Percentiles rank a stretch among this genome's conserved stretches.
These are phyloP conservation scores for Drosophila tristis DNA, from an alignment of 1,140 invertebrate species.

Conservation along the genomic window DNA sequence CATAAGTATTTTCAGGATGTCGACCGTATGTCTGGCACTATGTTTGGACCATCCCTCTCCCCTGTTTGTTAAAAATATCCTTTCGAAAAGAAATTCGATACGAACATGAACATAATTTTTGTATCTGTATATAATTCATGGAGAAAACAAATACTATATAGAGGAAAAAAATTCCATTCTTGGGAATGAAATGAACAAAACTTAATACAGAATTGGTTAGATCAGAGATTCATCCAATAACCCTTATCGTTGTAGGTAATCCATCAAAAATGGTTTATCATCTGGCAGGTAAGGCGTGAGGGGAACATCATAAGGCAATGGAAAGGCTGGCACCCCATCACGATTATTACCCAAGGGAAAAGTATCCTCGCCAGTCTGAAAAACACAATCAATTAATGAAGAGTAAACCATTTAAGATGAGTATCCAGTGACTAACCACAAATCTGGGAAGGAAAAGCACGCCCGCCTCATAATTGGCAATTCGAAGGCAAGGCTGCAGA, in stretches of 20 bases:
- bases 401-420: no score
- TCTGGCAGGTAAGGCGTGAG: slow-evolving; percentile 86
- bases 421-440: slow-evolving; percentile 87
- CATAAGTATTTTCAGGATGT: no score
- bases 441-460: slow-evolving; percentile 94
- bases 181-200: neutral
- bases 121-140: no score
- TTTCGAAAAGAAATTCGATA: no score
- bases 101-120: no score
- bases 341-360: slow-evolving; percentile 83
- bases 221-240: neutral
- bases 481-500: slow-evolving; percentile 87
- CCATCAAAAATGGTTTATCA: slow-evolving; percentile 87
- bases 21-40: no score
- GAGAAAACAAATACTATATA: no score
- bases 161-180: no score
- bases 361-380: slow-evolving; percentile 79
- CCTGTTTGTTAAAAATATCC: no score
- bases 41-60: no score
- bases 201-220: neutral
- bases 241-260: slow-evolving; percentile 67
- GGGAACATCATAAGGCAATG: slow-evolving; percentile 92
- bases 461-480: slow-evolving; percentile 96
- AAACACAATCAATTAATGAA: neutral
- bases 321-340: slow-evolving; percentile 86